A percentile compares a stretch with the other conserved stretches of the same genome.
phyloP scores from a whole-genome alignment of 2,888 invertebrate species.

The Criorhina ranunculi region DNA sequence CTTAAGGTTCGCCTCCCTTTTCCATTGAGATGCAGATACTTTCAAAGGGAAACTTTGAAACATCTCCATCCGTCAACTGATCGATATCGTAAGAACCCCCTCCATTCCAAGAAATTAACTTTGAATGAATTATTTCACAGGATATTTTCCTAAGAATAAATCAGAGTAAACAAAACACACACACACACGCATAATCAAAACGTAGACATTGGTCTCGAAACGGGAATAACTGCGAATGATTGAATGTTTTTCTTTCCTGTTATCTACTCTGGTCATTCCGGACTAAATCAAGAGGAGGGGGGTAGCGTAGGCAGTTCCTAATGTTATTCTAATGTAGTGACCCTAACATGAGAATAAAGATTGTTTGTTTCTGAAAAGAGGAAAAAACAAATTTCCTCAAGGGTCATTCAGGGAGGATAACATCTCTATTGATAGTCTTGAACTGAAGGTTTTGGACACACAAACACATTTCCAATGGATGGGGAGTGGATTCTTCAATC shows the following conservation, averaged over 20 bases:
- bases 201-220: constrained; percentile 25
- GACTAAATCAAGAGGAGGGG: constrained; percentile 16
- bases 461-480: constrained; percentile 10
- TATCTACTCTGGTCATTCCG: constrained; percentile 69
- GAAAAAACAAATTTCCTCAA: constrained; percentile 63
- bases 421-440: constrained; percentile 55
- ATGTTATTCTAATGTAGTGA: constrained; percentile 75
- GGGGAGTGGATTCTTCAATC: constrained; percentile 12
- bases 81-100: constrained; percentile 50
- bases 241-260: constrained; percentile 77
- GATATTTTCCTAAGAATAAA: constrained; percentile 71
- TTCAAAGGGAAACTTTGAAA: constrained; percentile 45
- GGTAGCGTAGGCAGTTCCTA: constrained; percentile 20
- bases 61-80: constrained; percentile 21
- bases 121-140: constrained; percentile 73
- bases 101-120: constrained; percentile 72
- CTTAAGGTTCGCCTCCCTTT: no score
- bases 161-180: constrained; percentile 68
- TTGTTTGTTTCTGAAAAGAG: constrained; percentile 70
- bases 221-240: constrained; percentile 73
- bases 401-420: constrained; percentile 75
- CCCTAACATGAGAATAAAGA: constrained; percentile 68
- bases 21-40: constrained; percentile 63
- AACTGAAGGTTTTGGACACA: constrained; percentile 20
- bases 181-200: constrained; percentile 63